A percentile compares a stretch with the other conserved stretches of the same genome.
Evolutionary conservation across 2,888 invertebrate species (phyloP).

Genomic region (Dicyrtomina minuta): DNA sequence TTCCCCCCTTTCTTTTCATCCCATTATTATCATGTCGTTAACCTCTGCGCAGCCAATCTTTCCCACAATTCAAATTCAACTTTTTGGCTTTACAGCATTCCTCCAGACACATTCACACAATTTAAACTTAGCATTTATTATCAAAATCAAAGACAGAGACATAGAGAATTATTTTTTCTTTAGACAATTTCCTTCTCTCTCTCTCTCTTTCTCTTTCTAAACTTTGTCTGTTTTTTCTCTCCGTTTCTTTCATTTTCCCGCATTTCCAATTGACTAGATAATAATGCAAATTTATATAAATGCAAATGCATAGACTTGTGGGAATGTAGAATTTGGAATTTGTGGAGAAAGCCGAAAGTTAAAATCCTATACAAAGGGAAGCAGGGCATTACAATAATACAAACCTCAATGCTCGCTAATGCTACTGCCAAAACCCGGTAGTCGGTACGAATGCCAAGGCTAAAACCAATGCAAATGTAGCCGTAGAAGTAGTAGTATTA

Average conservation of each 20-base stretch:
- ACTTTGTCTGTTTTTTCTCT: neutral
- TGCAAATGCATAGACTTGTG: too few relatives aligned
- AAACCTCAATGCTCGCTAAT: too few relatives aligned
- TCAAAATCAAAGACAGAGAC: slow-evolving; percentile 15
- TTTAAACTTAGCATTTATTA: slow-evolving; percentile 22
- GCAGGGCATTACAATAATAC: too few relatives aligned
- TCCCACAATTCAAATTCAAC: slow-evolving; percentile 10
- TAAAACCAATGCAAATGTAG: too few relatives aligned
- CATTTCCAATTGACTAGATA: neutral
- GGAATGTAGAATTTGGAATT: neutral
- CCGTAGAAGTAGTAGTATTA: too few relatives aligned
- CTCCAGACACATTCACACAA: neutral
- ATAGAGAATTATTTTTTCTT: slow-evolving; percentile 8
- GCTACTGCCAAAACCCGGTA: too few relatives aligned
- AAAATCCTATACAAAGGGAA: too few relatives aligned
- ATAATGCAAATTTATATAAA: neutral
- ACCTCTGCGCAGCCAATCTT: slow-evolving; percentile 21
- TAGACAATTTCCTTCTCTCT: neutral
- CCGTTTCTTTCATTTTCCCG: neutral
- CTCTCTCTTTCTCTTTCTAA: neutral
- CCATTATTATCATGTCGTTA: slow-evolving; percentile 34
- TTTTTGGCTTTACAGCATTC: neutral
- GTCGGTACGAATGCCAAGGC: too few relatives aligned
- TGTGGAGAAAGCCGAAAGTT: neutral
- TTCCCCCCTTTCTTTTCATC: slow-evolving; percentile 22